phyloP scores from a whole-genome alignment of 2,888 invertebrate genomes.

The Chalcis sispes region DNA sequence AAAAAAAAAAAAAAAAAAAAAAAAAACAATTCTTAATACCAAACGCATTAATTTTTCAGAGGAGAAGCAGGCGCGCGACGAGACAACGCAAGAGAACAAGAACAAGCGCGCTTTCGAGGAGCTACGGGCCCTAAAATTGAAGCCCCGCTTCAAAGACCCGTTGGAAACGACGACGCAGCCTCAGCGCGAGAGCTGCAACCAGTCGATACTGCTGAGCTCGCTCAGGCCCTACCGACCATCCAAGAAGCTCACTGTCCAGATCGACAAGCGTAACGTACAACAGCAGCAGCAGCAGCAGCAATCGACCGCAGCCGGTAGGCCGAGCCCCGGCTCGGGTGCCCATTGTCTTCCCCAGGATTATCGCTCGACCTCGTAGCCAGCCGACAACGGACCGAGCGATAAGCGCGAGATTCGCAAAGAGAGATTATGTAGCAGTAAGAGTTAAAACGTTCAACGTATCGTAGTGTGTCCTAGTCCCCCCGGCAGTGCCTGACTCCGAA shows the following conservation, averaged over 20 bases:
- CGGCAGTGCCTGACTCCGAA: conserved; percentile 38
- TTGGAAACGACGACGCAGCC: conserved; percentile 11
- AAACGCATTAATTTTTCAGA: conserved; percentile 63
- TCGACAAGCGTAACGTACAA: conserved; percentile 64
- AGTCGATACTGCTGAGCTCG: conserved; percentile 67
- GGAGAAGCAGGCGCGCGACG: conserved; percentile 74
- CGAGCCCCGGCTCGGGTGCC: conserved; percentile 63
- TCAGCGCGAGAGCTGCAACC: conserved; percentile 47
- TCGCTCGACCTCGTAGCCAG: conserved; percentile 67
- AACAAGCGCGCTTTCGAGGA: conserved; percentile 64
- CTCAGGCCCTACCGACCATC: conserved; percentile 65
- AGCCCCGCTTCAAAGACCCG: conserved; percentile 56
- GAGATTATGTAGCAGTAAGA: not conserved
- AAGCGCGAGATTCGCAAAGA: not conserved
- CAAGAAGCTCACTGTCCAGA: conserved; percentile 63
- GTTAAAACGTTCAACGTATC: not conserved
- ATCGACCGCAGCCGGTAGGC: conserved; percentile 36
- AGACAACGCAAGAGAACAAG: conserved; percentile 70
- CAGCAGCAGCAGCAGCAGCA: conserved; percentile 45
- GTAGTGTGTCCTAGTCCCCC: not conserved
- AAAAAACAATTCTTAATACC: not conserved
- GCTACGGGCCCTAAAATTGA: conserved; percentile 59
- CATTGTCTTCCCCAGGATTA: conserved; percentile 70
- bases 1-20: not conserved
- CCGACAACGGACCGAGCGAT: not conserved